Base-by-base conservation (phyloP, 2,888 invertebrate genomes). In the Coenonympha arcania region DNA sequence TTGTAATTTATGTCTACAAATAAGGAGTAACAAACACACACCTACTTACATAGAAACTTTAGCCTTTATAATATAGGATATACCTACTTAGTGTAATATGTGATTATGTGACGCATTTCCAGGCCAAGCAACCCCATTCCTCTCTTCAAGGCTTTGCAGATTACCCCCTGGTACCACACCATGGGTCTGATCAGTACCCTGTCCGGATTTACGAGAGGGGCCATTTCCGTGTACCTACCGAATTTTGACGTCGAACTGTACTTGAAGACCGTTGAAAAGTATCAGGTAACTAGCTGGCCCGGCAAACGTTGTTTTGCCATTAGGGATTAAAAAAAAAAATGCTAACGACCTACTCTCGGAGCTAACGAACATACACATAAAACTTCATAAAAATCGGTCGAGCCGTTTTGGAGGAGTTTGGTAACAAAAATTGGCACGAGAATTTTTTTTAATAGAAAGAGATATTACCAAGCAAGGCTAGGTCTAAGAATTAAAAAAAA, bases 81-180 rank as follows among this genome's bases (percentile, higher is more conserved):
- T 11, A 28, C 11, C 4, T 30, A 13, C 5, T 13, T 13, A 26
- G 8, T n/a, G 31, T 1, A 16, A 20, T 6, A 13, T 39, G n/a
- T 39, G n/a, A 26, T 15, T 20, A 13, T n/a, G n/a, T 39, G n/a
- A 26, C n/a, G 15, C 4, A 13, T 26, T 48, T 48, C 24, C 53
- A 60, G 60, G 1, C 30, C 57, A 4, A 19, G 5, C 3, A 0
- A 6, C 3, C 8, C 15, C 0, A 1, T 31, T 4, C 41, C 34
- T 1, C 16, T 44, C 5, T 33, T 52, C 2, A 42, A 26, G 0
- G 43, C 52, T 0, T n/a, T 82, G 0, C 48, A 61, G 0, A 65
- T 82, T 5, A 69, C 66, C 0, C 83, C 83, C 0, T 84, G 83
- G 83, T 80, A 71, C 60, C 83, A 84, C 49, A 58, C 63, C 0